Evolutionary conservation across 2,113 vertebrate species (phyloP).

Genomic region (Melanostigma gelatinosum): DNA sequence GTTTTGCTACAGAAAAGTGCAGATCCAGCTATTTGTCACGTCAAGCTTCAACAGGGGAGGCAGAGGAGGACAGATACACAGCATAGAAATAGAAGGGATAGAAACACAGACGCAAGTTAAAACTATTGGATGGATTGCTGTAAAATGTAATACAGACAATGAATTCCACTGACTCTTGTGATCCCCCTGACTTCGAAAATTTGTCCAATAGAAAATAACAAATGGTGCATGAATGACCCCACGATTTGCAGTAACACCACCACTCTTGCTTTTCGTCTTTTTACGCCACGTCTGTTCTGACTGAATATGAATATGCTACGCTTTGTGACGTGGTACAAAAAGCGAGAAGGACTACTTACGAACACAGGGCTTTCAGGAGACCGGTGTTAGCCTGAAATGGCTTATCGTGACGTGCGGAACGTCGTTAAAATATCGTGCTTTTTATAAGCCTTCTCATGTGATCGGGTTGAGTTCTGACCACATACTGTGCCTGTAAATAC

Average conservation of each 20-base stretch:
- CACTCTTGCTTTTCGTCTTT: no score
- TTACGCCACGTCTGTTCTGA: no score
- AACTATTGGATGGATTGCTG: not conserved
- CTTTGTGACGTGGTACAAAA: no score
- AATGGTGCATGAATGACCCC: not conserved
- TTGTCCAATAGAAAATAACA: not conserved
- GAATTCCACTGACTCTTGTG: not conserved
- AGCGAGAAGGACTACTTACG: not conserved
- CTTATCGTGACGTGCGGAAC: not conserved
- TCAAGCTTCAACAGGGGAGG: slow-evolving; percentile 69
- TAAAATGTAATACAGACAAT: not conserved
- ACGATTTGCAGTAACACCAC: not conserved
- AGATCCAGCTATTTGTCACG: slow-evolving; percentile 82
- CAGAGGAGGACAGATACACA: slow-evolving; percentile 35
- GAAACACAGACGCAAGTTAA: slow-evolving; percentile 7
- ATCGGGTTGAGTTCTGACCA: not conserved
- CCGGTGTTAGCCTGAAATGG: no score
- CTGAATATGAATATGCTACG: no score
- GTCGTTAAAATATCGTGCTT: not conserved
- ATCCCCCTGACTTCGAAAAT: no score
- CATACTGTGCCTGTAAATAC: not conserved
- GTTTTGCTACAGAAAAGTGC: slow-evolving; percentile 80
- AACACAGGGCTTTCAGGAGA: no score
- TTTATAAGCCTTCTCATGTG: not conserved
- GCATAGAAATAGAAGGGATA: slow-evolving; percentile 42